Evolutionary conservation across 1,140 invertebrate genomes (phyloP), one percentile per base, ranked within the genome.

Genomic region (Procambarus clarkii): DNA sequence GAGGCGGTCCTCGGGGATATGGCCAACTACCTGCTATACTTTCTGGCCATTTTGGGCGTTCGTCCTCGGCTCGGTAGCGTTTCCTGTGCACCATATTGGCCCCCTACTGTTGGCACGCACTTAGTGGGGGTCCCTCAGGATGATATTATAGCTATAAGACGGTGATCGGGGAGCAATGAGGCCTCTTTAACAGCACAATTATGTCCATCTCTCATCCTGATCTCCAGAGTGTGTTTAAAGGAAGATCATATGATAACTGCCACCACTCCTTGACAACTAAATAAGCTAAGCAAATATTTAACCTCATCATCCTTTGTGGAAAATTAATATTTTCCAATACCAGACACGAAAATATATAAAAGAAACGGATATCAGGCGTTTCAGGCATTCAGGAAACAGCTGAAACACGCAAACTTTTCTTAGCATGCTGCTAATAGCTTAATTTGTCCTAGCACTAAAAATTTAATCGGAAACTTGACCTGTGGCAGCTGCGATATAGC

Each of bases 71-170:
- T 21, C 60, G 3, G 18, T 0, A 64, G 60, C 15, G 15, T 15
- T 2, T 64, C 60, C 18, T 54, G 13, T 4, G 60, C 13, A 2
- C 60, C 34, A 18, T 64, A 64, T 64, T 4, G 21, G 18, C 60
- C 1, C 15, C 18, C 34, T 11, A 18, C 15, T 21, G 60, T 4
- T 64, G 60, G 13, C 18, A 0, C 60, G 4, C 18, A 13, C 24
- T 83, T 9, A 2, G 58, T 21, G 58, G 1, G 54, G 34, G 58
- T 24, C 1, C 44, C 34, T 44, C 18, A 15, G 81, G 81, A 60
- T 83, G 81, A 83, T 83, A 83, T 69, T 83, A 50, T 46, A 64
- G n/a, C n/a, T 45, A 83, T 83, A 45, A 83, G 81, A n/a, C 58
- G 81, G 81, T 83, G 81, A 83, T 83, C 24, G 58, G 11, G 45